phyloP scores from a whole-genome alignment of 1,140 invertebrate species.

The Lethrus apterus region DNA sequence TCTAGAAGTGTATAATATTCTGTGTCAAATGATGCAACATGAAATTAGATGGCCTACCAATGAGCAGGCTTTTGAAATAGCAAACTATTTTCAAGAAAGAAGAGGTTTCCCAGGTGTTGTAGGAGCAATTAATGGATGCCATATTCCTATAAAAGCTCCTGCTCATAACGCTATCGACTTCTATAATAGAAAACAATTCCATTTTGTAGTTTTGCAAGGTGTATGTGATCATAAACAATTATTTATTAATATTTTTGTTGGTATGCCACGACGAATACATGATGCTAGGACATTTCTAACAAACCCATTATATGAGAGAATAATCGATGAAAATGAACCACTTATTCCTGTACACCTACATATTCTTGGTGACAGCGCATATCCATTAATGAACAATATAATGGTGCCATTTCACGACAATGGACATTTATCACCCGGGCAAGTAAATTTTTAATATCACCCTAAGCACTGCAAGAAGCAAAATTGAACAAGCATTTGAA shows the following conservation, averaged over 20 bases:
- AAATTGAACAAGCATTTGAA: conserved; percentile 4
- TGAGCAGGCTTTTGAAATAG: no score
- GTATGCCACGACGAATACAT: conserved; percentile 6
- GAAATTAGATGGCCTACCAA: neutral
- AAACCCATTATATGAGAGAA: conserved; percentile 5
- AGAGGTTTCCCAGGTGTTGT: conserved; percentile 6
- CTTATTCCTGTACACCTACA: neutral
- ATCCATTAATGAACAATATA: conserved; percentile 16
- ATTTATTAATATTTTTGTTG: conserved; percentile 12
- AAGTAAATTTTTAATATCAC: neutral
- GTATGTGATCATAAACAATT: conserved; percentile 8
- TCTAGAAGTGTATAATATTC: neutral
- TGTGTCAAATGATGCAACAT: no score
- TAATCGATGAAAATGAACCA: neutral
- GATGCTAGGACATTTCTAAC: conserved; percentile 6
- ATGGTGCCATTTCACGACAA: conserved; percentile 13
- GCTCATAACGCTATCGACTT: neutral
- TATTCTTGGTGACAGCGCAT: conserved; percentile 3
- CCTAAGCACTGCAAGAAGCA: neutral
- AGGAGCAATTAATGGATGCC: conserved; percentile 5
- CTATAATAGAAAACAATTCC: conserved; percentile 4
- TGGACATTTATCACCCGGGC: conserved; percentile 11
- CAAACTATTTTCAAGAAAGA: neutral
- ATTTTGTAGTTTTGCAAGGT: neutral
- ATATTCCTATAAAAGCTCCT: conserved; percentile 11